Evolutionary conservation across 2,797 vertebrate species (phyloP).

Genomic region (Rhodeus uyekii): DNA sequence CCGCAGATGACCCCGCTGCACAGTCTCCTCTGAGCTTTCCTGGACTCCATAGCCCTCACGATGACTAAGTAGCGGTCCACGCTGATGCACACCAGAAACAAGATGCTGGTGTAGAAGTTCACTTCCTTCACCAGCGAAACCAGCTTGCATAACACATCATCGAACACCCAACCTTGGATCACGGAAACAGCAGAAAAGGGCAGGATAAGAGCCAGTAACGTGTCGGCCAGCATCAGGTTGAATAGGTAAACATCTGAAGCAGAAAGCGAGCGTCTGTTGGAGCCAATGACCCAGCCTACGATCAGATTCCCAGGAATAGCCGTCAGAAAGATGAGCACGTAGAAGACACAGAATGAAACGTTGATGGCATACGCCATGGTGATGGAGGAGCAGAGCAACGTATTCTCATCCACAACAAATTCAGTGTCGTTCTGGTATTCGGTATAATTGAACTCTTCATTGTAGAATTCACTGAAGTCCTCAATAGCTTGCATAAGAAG

Average conservation of each 20-base stretch:
- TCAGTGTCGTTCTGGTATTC: not conserved
- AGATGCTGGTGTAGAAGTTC: constrained; percentile 81
- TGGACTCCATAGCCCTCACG: constrained; percentile 64
- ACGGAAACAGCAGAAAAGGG: constrained; percentile 65
- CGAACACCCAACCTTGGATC: constrained; percentile 74
- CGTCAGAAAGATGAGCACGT: constrained; percentile 66
- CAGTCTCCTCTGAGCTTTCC: constrained; percentile 39
- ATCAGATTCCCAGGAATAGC: constrained; percentile 76
- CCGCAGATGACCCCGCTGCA: constrained; percentile 65
- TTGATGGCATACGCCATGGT: not conserved
- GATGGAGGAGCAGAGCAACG: not conserved
- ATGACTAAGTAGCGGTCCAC: constrained; percentile 79
- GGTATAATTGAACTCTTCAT: constrained; percentile 49
- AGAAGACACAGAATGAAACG: constrained; percentile 51
- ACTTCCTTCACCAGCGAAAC: constrained; percentile 67
- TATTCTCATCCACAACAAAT: not conserved
- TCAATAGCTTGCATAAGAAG: not conserved
- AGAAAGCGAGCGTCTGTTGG: constrained; percentile 60
- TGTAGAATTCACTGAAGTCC: not conserved
- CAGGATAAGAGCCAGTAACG: constrained; percentile 73
- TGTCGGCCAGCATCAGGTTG: constrained; percentile 76
- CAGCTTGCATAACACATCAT: constrained; percentile 73
- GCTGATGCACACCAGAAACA: constrained; percentile 81
- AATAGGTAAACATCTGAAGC: constrained; percentile 77
- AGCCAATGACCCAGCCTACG: constrained; percentile 72